phyloP scores from a whole-genome alignment of 2,797 vertebrate genomes.

The Phalanger gymnotis region DNA sequence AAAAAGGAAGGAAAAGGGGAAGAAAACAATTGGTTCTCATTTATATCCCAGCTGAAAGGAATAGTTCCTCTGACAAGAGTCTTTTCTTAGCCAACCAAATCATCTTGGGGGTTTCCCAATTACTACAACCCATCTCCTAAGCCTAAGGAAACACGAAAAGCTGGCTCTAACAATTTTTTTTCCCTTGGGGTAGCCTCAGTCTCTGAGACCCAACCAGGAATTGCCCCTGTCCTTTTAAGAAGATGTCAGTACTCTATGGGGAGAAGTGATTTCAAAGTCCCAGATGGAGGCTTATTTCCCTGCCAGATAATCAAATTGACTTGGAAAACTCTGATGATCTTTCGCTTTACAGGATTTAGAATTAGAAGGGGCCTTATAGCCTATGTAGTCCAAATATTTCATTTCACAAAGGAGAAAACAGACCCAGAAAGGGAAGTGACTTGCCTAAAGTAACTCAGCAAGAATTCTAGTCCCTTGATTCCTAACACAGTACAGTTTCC shows the following conservation, averaged over 20 bases:
- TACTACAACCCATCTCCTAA: no score
- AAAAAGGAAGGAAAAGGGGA: no score
- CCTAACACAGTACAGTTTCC: background rate
- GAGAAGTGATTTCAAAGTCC: background rate
- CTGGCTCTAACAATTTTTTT: background rate
- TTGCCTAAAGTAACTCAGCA: background rate
- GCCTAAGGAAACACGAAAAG: background rate
- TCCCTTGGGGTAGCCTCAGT: background rate
- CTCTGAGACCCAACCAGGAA: background rate
- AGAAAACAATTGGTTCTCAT: no score
- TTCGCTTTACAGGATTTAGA: background rate
- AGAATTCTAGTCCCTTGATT: background rate
- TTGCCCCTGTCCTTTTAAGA: no score
- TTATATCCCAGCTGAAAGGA: no score
- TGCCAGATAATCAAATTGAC: background rate
- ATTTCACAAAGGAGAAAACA: background rate
- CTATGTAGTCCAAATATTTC: background rate
- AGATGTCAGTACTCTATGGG: background rate
- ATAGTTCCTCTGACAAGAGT: no score
- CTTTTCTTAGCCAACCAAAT: no score
- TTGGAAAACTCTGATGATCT: background rate
- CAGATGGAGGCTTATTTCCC: background rate
- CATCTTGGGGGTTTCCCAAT: no score
- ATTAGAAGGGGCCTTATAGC: background rate
- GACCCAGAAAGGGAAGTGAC: background rate